These are phyloP conservation scores for Zaprionus ghesquierei DNA, from an alignment of 1,140 invertebrate species.

Conservation along the genomic window DNA sequence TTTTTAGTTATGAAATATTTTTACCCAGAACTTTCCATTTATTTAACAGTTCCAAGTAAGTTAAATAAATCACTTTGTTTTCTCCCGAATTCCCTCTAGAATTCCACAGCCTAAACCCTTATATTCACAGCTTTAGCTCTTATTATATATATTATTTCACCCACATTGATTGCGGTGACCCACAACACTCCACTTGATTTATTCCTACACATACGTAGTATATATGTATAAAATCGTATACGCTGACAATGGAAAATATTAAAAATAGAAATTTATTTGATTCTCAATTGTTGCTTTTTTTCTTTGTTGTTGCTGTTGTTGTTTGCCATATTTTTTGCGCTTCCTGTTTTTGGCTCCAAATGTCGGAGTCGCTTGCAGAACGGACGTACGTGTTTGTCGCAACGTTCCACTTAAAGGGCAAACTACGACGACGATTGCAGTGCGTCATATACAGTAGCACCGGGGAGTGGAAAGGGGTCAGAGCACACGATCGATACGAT, in stretches of 20 bases:
- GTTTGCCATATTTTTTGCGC: constrained; percentile 29
- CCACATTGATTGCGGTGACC: no score
- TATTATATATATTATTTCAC: no score
- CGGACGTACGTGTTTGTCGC: constrained; percentile 34
- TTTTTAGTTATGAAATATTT: no score
- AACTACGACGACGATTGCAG: constrained; percentile 27
- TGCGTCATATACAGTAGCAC: constrained; percentile 11
- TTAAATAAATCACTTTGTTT: no score
- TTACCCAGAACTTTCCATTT: no score
- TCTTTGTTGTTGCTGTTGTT: constrained; percentile 7
- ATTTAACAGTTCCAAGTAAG: no score
- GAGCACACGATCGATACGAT: no score
- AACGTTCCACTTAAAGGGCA: constrained; percentile 24
- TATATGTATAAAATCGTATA: not conserved
- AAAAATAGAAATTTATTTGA: constrained; percentile 48
- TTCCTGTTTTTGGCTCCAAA: constrained; percentile 37
- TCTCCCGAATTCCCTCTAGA: no score
- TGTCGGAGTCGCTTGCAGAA: not conserved
- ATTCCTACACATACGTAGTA: not conserved
- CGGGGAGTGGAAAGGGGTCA: not conserved
- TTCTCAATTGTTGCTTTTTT: constrained; percentile 24
- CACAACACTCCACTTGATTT: not conserved
- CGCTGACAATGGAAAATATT: constrained; percentile 33
- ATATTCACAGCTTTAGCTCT: no score
- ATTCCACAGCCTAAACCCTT: no score